Conservation (phyloP, 1,140 invertebrate genomes). For the Drosophila seguyi region DNA sequence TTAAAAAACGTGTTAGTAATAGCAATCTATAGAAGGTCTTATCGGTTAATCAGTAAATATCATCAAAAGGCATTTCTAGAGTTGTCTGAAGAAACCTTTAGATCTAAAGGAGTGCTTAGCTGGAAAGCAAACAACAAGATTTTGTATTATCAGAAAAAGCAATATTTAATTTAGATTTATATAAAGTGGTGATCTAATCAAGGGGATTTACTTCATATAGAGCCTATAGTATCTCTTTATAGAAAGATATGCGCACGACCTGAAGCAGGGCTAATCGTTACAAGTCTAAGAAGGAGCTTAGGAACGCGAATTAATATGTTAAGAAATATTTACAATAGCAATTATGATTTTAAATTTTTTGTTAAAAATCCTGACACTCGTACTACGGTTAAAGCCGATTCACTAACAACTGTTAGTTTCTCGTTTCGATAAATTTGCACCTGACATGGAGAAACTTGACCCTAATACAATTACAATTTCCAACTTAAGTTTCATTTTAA, state of each 20-base stretch:
- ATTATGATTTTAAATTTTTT: not conserved
- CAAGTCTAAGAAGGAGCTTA: not conserved
- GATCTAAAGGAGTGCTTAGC: not conserved
- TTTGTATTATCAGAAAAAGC: not conserved
- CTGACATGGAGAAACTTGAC: too few relatives aligned
- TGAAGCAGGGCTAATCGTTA: not conserved
- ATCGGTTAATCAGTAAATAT: not conserved
- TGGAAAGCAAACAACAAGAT: too few relatives aligned
- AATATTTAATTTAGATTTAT: not conserved
- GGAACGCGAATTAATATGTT: not conserved
- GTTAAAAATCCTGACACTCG: not conserved
- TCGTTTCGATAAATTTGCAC: not conserved
- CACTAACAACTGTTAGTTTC: too few relatives aligned
- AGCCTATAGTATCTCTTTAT: not conserved
- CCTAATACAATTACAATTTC: not conserved
- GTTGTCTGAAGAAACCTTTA: not conserved
- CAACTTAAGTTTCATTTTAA: not conserved
- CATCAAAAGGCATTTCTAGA: not conserved
- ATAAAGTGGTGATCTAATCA: slow-evolving; percentile 1
- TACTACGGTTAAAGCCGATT: not conserved
- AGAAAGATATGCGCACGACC: not conserved
- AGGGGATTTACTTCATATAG: not conserved
- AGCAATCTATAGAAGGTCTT: not conserved
- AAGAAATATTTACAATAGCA: not conserved
- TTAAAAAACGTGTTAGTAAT: not conserved